Base-by-base conservation (phyloP, 2,113 vertebrate genomes). In the Zonotrichia leucophrys region DNA sequence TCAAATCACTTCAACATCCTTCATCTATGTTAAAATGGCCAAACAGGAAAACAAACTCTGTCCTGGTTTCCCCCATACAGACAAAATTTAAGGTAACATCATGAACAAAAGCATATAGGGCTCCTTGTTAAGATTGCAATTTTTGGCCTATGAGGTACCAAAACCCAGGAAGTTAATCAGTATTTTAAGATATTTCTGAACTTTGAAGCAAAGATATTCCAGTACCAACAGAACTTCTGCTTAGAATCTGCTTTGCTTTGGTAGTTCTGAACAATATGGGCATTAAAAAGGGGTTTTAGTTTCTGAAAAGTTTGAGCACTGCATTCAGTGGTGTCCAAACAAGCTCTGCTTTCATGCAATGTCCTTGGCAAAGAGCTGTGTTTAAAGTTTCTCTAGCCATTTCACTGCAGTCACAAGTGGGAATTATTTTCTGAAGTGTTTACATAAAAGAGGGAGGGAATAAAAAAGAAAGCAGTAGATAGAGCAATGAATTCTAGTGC, bases 391-490 rank as follows among this genome's bases (percentile, higher is more conserved):
- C 74, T 94, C 50, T 23, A 66, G n/a, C 44, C 37, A 24, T 94
- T 94, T 87, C 83, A 89, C 56, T 89, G 47, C 64, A 92, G 56
- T 86, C 15, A 12, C 58, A 87, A 96, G 80, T 90, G 68, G 92
- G 90, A 97, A 85, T 59, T 12, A 79, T 92, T 95, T 96, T 86
- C 64, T 91, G 25, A 92, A 96, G 79, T 90, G 87, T 92, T 93
- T 94, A 72, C 5, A 23, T 60, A 66, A 62, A 79, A 94, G 55
- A 85, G 33, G 53, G 62, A 76, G 20, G 39, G 47, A 92, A 85
- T 67, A 52, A 78, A 87, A 66, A 47, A 81, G 19, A 83, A 89
- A 85, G 17, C 3, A 77, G 42, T 11, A 92, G 46, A 90, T 28
- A 68, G 24, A 95, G 46, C 27, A 90, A 62, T 23, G 23, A 76